Evolutionary conservation across 2,113 vertebrate species (phyloP), one percentile per base, ranked within the genome.

Genomic region (Oryzias melastigma): DNA sequence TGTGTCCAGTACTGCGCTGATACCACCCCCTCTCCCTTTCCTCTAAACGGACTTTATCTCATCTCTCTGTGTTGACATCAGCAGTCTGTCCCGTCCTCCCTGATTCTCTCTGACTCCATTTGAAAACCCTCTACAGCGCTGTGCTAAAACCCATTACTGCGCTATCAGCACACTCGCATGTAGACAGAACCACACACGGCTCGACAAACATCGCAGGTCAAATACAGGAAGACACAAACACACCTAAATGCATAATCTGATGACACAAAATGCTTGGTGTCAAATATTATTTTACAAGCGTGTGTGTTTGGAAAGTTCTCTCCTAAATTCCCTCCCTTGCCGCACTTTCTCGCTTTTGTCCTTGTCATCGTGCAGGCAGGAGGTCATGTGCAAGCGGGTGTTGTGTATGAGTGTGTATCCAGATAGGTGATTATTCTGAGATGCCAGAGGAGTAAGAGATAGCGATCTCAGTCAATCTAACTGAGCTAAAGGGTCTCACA

Each of bases 11-110:
- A 49, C 74, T 68, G 58, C 49, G 52, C 59, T 47, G 56, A 75
- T 55, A 62, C 62, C 55, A 53, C 43, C 18, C 63, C 46, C 42
- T n/a, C 49, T 55, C 62, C 56, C 58, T 58, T 48, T 48, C 58
- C 61, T 71, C 63, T 59, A 57, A 67, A 76, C 76, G 1, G 60
- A 53, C 64, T 71, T 86, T 79, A 87, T 85, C 85, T 85, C 75
- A 85, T 85, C 81, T 82, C 64, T 56, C 58, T 46, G 70, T 67
- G 77, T 85, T 87, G 87, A 87, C 82, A 85, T 86, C 84, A 81
- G 78, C 78, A 81, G 70, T 75, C 70, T 73, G 73, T 73, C 60
- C 77, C 73, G 66, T 82, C 68, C 69, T 85, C 72, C 25, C 54
- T 24, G 55, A 73, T 65, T 67, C 66, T 72, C 56, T 62, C 68